Conservation (phyloP, 2,888 invertebrate species). For the Tachina lurida region DNA sequence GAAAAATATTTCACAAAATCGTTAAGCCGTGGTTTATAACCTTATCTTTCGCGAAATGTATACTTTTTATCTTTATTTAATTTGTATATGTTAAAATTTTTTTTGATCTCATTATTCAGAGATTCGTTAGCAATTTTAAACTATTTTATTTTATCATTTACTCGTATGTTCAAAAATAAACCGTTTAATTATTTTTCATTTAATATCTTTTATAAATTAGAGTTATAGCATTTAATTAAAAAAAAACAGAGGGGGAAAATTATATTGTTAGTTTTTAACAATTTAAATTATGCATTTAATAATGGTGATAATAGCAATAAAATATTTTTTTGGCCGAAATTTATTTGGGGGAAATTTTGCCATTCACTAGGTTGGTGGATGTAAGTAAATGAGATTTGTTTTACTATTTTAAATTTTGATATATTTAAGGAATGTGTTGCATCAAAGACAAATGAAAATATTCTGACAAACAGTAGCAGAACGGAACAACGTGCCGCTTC, state of each 20-base stretch:
- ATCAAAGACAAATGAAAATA: neutral
- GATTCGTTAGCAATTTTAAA: neutral
- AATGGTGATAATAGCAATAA: neutral
- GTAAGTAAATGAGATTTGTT: too few relatives aligned
- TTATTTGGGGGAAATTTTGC: neutral
- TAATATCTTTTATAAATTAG: neutral
- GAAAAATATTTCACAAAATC: too few relatives aligned
- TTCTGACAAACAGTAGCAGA: too few relatives aligned
- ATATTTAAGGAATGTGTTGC: neutral
- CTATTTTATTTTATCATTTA: neutral
- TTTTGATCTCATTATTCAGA: neutral
- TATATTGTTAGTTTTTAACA: slow-evolving; percentile 1
- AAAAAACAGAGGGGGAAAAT: neutral
- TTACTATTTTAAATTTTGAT: neutral
- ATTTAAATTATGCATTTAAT: slow-evolving; percentile 14
- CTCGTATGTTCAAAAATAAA: neutral
- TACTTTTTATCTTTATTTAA: too few relatives aligned
- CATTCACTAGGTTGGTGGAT: neutral
- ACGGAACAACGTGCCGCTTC: too few relatives aligned
- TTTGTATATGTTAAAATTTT: neutral
- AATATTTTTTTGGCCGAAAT: neutral
- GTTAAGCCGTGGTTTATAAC: too few relatives aligned
- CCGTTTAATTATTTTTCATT: neutral
- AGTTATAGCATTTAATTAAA: neutral
- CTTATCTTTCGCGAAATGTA: too few relatives aligned